Evolutionary conservation across 2,888 invertebrate species (phyloP), one percentile per base, ranked within the genome.

Genomic region (Tachina grossa): DNA sequence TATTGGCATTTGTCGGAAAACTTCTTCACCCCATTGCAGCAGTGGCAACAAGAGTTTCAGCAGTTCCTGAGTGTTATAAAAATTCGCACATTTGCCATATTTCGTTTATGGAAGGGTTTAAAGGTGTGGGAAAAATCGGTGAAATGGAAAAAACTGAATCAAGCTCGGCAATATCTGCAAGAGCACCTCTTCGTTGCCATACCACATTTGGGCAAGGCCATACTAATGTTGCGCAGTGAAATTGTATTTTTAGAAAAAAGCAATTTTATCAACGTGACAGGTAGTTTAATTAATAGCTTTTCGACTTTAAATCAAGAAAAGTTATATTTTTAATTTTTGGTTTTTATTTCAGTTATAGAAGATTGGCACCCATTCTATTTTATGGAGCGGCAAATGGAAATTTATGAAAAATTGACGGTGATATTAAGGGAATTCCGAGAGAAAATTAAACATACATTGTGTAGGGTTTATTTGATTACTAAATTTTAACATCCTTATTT

Each of bases 21-120:
- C 92, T 95, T 95, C 14, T 97, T 97, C 90, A 97, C 97, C 0
- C 94, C 96, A 11, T 93, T 98, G 9, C 94, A 95, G 22, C 94
- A 95, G 84, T 98, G 97, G 97, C 96, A 97, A 90, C 95, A 95
- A 82, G 97, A 97, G 90, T 97, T 97, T 89, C 94, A 94, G n/a
- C 95, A 95, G 91, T 97, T 96, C 90, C 94, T 95, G 55, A 94
- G 96, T 90, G 93, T 98, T n/a, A 95, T 95, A 87, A 94, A 96
- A 92, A 95, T 96, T 63, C 95, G 94, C 87, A 94, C 95, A 65
- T 96, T 96, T 90, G 94, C 93, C 63, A 93, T 94, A 43, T 96
- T 95, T 89, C 94, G 95, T 14, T 93, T 94, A 84, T 96, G 96
- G 96, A 96, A 97, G 92, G 95, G 96, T 0, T 97, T 97, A 91